phyloP scores from a whole-genome alignment of 35 echinoderm and acorn worm genomes.

The Holothuria glaberrima region DNA sequence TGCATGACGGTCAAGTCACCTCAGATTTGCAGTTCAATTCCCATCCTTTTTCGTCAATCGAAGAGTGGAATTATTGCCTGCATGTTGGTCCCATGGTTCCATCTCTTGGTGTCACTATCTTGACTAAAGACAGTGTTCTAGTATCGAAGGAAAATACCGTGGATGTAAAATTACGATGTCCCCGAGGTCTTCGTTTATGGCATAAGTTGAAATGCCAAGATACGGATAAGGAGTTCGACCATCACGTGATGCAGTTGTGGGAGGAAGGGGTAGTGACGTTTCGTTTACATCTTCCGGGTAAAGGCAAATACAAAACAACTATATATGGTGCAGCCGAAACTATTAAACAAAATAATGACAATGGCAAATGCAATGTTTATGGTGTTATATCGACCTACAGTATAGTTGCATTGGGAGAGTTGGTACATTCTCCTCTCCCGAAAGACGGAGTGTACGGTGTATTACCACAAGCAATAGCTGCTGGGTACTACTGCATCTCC shows the following conservation, averaged over 20 bases:
- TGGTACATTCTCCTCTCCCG: not conserved
- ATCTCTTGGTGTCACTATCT: not conserved
- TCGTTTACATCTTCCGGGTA: not conserved
- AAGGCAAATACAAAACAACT: conserved; percentile 11
- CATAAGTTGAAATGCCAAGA: conserved; percentile 21
- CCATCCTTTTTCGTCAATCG: not conserved
- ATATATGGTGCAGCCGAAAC: conserved; percentile 23
- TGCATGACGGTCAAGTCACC: not conserved
- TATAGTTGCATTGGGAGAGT: not conserved
- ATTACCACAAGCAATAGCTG: conserved; percentile 14
- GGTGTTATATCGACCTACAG: conserved; percentile 38
- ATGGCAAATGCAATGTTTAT: not conserved
- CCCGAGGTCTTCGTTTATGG: conserved; percentile 41
- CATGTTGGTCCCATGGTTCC: conserved; percentile 42
- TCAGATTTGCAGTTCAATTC: not conserved
- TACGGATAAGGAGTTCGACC: not conserved
- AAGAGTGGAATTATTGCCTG: conserved; percentile 9
- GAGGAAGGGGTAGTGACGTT: conserved; percentile 21
- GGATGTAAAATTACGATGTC: not conserved
- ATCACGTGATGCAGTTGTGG: conserved; percentile 47
- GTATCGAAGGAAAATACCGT: not conserved
- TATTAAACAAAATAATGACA: not conserved
- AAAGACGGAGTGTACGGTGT: conserved; percentile 29
- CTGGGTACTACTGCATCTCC: conserved; percentile 24
- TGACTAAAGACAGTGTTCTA: not conserved